These are phyloP conservation scores for Strix uralensis DNA, from an alignment of 2,113 vertebrate genomes.

Conservation along the genomic window DNA sequence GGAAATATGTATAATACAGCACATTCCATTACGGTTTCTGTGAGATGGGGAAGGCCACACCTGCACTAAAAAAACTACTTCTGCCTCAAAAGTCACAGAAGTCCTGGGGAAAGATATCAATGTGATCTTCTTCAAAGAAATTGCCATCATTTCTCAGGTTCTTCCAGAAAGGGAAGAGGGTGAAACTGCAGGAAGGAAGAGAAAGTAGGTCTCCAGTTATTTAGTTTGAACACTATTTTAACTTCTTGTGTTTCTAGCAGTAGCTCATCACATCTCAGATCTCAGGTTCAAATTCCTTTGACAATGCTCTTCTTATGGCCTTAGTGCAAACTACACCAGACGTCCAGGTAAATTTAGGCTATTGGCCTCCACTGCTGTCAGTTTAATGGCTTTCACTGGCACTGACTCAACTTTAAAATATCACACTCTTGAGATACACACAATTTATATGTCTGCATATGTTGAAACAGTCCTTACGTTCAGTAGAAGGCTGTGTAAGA, in stretches of 20 bases:
- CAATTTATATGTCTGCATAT: not conserved
- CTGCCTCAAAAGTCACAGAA: not conserved
- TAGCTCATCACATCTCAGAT: not conserved
- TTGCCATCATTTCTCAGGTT: not conserved
- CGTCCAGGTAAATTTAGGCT: not conserved
- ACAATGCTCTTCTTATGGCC: not conserved
- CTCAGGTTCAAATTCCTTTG: not conserved
- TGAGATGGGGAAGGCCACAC: accelerated
- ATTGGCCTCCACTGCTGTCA: not conserved
- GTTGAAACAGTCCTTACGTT: not conserved
- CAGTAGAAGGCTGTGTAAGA: not conserved
- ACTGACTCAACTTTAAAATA: not conserved
- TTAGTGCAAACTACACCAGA: not conserved
- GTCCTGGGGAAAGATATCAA: not conserved
- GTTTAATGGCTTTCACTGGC: not conserved
- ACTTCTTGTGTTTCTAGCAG: not conserved
- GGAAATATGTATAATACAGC: not conserved
- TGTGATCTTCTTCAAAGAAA: not conserved
- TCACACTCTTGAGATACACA: not conserved
- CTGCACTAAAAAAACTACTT: not conserved
- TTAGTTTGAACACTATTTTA: not conserved
- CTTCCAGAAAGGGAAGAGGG: not conserved
- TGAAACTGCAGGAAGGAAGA: not conserved
- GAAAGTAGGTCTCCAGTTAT: not conserved
- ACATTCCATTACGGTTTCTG: not conserved